phyloP scores from a whole-genome alignment of 2,888 invertebrate species.

The Hybos culiciformis region DNA sequence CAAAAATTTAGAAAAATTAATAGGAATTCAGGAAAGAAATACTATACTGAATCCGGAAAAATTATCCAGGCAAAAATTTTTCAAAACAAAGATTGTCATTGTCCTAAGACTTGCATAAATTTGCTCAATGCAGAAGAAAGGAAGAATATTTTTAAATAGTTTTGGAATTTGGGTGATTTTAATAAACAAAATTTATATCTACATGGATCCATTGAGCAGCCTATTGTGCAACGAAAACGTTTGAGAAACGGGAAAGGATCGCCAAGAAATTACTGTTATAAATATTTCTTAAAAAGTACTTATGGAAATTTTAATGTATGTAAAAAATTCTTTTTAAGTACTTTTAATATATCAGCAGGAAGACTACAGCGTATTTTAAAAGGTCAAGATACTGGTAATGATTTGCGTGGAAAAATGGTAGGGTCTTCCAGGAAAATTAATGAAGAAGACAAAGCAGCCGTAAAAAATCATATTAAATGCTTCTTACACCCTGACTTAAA shows the following conservation, averaged over 20 bases:
- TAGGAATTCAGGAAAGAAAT: not conserved
- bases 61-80: not conserved
- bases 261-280: not conserved
- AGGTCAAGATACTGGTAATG: slow-evolving; percentile 7
- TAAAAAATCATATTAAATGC: slow-evolving; percentile 6
- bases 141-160: not conserved
- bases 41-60: not conserved
- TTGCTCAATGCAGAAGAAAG: not conserved
- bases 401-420: slow-evolving; percentile 11
- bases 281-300: not conserved
- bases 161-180: not conserved
- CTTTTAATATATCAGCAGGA: slow-evolving; percentile 7
- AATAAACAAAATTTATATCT: not conserved
- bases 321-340: slow-evolving; percentile 1
- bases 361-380: slow-evolving; percentile 10
- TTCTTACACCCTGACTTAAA: slow-evolving; percentile 3
- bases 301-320: not conserved
- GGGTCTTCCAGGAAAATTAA: slow-evolving; percentile 12
- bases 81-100: not conserved
- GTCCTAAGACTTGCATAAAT: not conserved
- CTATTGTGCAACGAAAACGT: not conserved
- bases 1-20: not conserved
- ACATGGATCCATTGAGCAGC: not conserved
- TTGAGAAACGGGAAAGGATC: not conserved
- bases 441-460: slow-evolving; percentile 4